Base-by-base conservation (phyloP, 2,888 invertebrate species). In the Heliconius hortense region DNA sequence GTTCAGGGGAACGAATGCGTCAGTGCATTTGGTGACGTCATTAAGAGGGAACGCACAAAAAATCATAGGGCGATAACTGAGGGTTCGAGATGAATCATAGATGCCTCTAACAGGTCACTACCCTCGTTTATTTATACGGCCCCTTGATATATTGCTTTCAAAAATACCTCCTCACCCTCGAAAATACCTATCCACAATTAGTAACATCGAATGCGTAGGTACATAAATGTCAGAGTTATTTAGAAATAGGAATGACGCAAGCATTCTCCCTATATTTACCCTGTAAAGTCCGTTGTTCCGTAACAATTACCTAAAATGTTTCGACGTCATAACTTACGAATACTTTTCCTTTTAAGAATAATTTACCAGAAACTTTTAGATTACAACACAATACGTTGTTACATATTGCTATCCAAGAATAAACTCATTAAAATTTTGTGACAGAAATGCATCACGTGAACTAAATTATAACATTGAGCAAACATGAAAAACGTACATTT, bases 11-110 rank as follows among this genome's bases (percentile, higher is more conserved):
- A 84, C 81, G 83, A 80, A 84, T 87, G 86, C 84, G 86, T 87
- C 87, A 85, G 81, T 89, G 88, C 89, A 87, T 81, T 84, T 82
- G 82, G 83, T 93, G 92, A 93, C 92, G 93, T 93, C 93, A 94
- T 82, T 77, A 78, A 82, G 84, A 89, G 88, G 91, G 89, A 88
- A 87, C 82, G 84, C 74, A 83, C 82, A 84, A 85, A 86, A 86
- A 86, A 84, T 81, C 82, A 82, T 84, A 89, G 90, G 92, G 90
- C 86, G 84, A 88, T 85, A 86, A 86, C 84, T 76, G 87, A 91
- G 92, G 92, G 93, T 89, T 87, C 83, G 87, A 89, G 92, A 91
- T 94, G 93, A 94, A 91, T 94, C 93, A 93, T 91, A 88, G 88
- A 89, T 88, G 88, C 87, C 86, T 72, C 85, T 86, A 85, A 86